Conservation (phyloP, 2,113 vertebrate genomes). For the Rhea pennata region DNA sequence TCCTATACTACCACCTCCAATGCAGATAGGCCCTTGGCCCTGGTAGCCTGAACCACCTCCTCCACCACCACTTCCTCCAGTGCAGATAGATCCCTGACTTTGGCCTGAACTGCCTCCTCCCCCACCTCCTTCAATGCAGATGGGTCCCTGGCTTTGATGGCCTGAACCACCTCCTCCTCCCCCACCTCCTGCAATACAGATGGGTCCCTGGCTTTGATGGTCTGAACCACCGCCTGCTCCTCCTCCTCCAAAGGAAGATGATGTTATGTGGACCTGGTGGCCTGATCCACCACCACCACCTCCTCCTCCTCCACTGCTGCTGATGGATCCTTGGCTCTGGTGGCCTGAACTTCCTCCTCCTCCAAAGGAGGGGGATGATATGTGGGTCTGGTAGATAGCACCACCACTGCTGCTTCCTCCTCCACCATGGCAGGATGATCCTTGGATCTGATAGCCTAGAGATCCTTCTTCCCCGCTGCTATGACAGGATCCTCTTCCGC, state of each 20-base stretch:
- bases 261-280: not conserved
- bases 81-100: not conserved
- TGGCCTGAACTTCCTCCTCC: constrained; percentile 15
- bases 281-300: not conserved
- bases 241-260: not conserved
- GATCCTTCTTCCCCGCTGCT: constrained; percentile 29
- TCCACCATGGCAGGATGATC: constrained; percentile 7
- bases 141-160: not conserved
- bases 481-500: constrained; percentile 15
- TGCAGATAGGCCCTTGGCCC: too few species aligned
- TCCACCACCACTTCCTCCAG: constrained; percentile 13
- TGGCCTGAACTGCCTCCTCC: not conserved
- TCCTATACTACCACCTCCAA: too few species aligned
- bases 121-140: not conserved
- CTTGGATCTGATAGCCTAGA: constrained; percentile 25
- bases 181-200: not conserved
- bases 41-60: constrained; percentile 23
- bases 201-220: accelerated
- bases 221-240: not conserved
- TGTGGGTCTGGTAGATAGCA: constrained; percentile 42
- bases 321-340: accelerated
- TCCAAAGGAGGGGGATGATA: not conserved
- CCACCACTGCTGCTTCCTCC: not conserved
- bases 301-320: not conserved
- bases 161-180: not conserved